phyloP scores from a whole-genome alignment of 2,888 invertebrate species.

The Philonicus albiceps region DNA sequence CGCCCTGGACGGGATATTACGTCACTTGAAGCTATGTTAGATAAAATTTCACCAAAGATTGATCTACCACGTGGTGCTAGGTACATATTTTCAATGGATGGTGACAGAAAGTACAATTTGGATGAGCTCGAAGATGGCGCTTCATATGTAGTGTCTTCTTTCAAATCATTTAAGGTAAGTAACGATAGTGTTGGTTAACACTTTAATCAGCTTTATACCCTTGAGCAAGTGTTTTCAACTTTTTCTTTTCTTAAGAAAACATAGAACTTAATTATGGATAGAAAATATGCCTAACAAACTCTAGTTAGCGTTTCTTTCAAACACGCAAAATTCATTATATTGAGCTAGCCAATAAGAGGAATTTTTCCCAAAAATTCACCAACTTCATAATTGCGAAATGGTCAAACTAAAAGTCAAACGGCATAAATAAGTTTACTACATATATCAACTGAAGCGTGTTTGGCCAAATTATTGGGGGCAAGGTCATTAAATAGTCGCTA shows the following conservation, averaged over 20 bases:
- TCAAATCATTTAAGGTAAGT: slow-evolving; percentile 87
- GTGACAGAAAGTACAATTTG: slow-evolving; percentile 81
- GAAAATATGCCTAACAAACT: neutral
- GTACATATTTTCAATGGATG: slow-evolving; percentile 92
- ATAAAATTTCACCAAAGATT: slow-evolving; percentile 86
- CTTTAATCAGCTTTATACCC: neutral
- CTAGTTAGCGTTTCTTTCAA: neutral
- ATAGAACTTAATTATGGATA: neutral
- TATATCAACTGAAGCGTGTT: slow-evolving; percentile 22
- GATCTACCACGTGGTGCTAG: slow-evolving; percentile 88
- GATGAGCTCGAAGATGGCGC: slow-evolving; percentile 91
- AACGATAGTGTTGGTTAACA: neutral
- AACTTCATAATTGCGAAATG: neutral
- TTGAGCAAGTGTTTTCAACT: neutral
- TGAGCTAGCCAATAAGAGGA: neutral
- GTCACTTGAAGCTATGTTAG: slow-evolving; percentile 83
- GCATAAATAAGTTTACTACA: slow-evolving; percentile 2
- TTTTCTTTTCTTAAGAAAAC: neutral
- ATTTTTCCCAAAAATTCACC: slow-evolving; percentile 14
- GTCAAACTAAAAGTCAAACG: neutral
- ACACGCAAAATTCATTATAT: slow-evolving; percentile 48
- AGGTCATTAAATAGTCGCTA: slow-evolving; percentile 40
- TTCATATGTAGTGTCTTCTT: slow-evolving; percentile 91
- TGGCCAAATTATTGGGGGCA: slow-evolving; percentile 48
- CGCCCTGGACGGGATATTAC: slow-evolving; percentile 88